Percentiles rank a stretch among this genome's conserved stretches.
Evolutionary conservation across 2,797 vertebrate genomes (phyloP).

Genomic region (Oreonectes daqikongensis): DNA sequence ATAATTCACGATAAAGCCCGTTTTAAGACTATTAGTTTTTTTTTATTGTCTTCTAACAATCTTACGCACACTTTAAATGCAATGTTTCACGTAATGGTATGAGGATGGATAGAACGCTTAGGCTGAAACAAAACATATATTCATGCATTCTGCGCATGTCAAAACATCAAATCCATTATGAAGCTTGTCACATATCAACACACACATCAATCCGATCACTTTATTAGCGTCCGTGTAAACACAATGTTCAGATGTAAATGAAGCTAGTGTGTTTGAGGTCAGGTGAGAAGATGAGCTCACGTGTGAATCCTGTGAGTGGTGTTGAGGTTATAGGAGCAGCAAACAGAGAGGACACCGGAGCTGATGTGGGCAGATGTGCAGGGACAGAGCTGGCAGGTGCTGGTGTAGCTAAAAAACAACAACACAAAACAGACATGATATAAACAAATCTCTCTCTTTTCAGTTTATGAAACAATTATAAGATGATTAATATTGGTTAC

Average conservation of each 20-base stretch:
- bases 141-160: no score
- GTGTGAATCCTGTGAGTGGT: conserved; percentile 67
- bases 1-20: neutral
- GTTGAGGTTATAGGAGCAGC: conserved; percentile 68
- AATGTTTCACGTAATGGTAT: no score
- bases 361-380: conserved; percentile 64
- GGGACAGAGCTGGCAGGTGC: conserved; percentile 8
- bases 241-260: no score
- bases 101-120: no score
- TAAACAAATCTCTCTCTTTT: neutral
- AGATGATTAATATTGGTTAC: neutral
- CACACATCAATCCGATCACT: no score
- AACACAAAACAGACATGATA: neutral
- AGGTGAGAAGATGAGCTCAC: conserved; percentile 59
- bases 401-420: conserved; percentile 23
- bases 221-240: no score
- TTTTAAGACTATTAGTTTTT: neutral
- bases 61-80: no score
- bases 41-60: neutral
- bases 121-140: no score
- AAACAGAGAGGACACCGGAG: conserved; percentile 72
- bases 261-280: no score
- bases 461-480: neutral
- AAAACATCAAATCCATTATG: no score
- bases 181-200: no score